Base-by-base conservation (phyloP, 2,888 invertebrate species). In the Andrena dorsata region DNA sequence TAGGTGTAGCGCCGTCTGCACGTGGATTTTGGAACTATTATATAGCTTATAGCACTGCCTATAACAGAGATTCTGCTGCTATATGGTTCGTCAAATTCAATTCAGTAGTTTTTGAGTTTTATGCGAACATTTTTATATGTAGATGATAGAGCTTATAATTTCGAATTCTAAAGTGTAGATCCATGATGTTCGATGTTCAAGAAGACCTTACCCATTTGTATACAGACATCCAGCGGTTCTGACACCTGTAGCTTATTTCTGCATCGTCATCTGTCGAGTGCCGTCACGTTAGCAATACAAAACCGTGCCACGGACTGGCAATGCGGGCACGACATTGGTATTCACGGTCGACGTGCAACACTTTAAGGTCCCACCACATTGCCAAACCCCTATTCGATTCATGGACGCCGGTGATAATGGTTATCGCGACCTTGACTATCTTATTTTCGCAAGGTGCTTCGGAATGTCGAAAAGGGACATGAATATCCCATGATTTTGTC, bases 251-350 rank as follows among this genome's bases (percentile, higher is more conserved):
- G 51, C 10, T 51, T 13, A 16, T 41, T 72, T 32, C 56, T 80
- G 65, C 51, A 77, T 84, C 64, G 74, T 69, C 70, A 80, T 80
- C 63, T 35, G 30, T 30, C n/a, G 58, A 16, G 8, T 28, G 74
- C 30, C 64, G 23, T 77, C 32, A 30, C 68, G 65, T 74, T 60
- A 60, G 30, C 51, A n/a, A 68, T 41, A 30, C 65, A 72, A 72
- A 58, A 53, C 65, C 74, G 47, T 80, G 69, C 76, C 81, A 65
- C 2, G 58, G 23, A 30, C 69, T 41, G 65, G 70, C 80, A 53
- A 92, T 92, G 92, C 90, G 92, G 92, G 92, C 63, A 63, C 81
- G 82, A 81, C 80, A 89, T 89, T 90, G 86, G 85, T 83, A 88
- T 90, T 91, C 90, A 88, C 80, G 86, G 87, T 79, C 90, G 84